These are phyloP conservation scores for Apamea anceps DNA, from an alignment of 2,888 invertebrate genomes.

Conservation along the genomic window DNA sequence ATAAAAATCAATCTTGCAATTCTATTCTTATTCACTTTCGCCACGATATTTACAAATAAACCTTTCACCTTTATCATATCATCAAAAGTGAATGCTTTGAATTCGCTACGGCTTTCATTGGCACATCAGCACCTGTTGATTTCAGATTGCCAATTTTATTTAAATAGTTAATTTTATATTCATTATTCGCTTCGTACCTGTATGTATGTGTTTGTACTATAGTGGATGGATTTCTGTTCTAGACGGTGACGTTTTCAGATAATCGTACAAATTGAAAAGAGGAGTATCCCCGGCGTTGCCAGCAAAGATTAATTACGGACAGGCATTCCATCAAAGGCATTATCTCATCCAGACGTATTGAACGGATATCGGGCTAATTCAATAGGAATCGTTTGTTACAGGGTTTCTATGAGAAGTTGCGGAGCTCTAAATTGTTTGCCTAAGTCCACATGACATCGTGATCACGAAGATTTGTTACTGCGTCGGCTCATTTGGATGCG, in stretches of 20 bases:
- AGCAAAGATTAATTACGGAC: slow-evolving; percentile 64
- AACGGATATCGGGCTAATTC: slow-evolving; percentile 39
- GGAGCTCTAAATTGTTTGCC: slow-evolving; percentile 46
- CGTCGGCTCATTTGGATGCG: slow-evolving; percentile 76
- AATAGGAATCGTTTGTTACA: slow-evolving; percentile 21
- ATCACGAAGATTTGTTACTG: slow-evolving; percentile 68
- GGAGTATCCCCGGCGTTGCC: slow-evolving; percentile 44
- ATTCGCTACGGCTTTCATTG: slow-evolving; percentile 38
- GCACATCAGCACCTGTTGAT: slow-evolving; percentile 14
- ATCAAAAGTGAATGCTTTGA: slow-evolving; percentile 76
- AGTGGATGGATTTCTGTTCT: slow-evolving; percentile 6
- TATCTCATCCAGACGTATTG: slow-evolving; percentile 72
- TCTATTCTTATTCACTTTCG: slow-evolving; percentile 70
- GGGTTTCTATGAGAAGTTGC: slow-evolving; percentile 29
- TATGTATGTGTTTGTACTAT: background rate
- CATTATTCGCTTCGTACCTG: background rate
- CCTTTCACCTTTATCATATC: slow-evolving; percentile 81
- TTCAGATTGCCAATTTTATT: slow-evolving; percentile 35
- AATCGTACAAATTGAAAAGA: slow-evolving; percentile 30
- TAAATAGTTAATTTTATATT: slow-evolving; percentile 2
- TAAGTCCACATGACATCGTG: slow-evolving; percentile 48
- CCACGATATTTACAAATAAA: slow-evolving; percentile 56
- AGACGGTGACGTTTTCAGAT: background rate
- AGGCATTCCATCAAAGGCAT: slow-evolving; percentile 67
- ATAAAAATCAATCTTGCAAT: slow-evolving; percentile 55